A percentile compares a stretch with the other conserved stretches of the same genome.
phyloP scores from a whole-genome alignment of 92 coral and sea anemone genomes.

The Scolanthus callimorphus region DNA sequence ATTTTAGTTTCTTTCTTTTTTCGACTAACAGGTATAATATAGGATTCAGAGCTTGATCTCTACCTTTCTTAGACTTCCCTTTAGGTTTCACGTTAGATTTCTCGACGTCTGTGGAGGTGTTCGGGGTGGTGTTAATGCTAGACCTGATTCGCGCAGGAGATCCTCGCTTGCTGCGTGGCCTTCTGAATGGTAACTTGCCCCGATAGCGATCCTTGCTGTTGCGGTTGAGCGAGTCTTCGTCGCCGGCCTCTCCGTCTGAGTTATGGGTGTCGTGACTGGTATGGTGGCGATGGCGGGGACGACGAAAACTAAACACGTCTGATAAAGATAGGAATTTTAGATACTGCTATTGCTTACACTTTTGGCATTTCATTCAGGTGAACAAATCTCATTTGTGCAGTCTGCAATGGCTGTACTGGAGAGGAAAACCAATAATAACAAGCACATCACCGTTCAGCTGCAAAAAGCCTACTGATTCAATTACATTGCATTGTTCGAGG shows the following conservation, averaged over 20 bases:
- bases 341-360: no score
- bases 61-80: background rate
- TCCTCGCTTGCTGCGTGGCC: background rate
- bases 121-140: background rate
- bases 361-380: no score
- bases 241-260: constrained; percentile 89
- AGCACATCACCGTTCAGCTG: no score
- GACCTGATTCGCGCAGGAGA: constrained; percentile 8
- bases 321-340: no score
- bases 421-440: no score
- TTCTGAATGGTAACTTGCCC: constrained; percentile 1
- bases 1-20: no score
- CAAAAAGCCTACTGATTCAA: no score
- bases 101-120: background rate
- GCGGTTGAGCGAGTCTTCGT: constrained; percentile 74
- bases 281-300: constrained; percentile 8
- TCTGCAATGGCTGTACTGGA: no score
- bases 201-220: constrained; percentile 11
- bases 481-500: no score
- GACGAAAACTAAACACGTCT: constrained; percentile 3
- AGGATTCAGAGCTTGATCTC: no score
- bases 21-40: no score
- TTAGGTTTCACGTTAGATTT: background rate
- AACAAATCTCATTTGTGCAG: no score
- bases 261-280: constrained; percentile 42